Evolutionary conservation across 2,113 vertebrate species (phyloP).

Genomic region (Lynx canadensis): DNA sequence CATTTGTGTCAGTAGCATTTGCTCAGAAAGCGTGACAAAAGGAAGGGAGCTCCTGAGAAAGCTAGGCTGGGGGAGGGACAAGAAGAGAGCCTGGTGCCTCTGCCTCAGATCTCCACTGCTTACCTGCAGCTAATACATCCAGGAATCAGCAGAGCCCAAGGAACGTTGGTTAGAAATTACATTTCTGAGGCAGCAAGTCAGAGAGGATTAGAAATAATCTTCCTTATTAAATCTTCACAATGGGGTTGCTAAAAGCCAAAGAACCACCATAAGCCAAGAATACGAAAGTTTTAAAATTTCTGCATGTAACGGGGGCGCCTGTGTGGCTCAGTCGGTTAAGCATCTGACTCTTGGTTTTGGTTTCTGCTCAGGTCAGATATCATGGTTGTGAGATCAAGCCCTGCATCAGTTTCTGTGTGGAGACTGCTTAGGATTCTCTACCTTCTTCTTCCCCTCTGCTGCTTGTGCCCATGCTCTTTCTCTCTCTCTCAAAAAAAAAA

Average conservation of each 20-base stretch:
- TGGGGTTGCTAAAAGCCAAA: background rate
- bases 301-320: fast-evolving
- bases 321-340: no score
- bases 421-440: no score
- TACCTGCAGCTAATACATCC: no score
- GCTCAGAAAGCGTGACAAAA: background rate
- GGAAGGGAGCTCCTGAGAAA: background rate
- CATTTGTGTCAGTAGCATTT: background rate
- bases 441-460: no score
- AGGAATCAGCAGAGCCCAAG: background rate
- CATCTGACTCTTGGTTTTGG: no score
- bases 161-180: background rate
- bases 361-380: no score
- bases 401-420: no score
- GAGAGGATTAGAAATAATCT: background rate
- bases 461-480: no score
- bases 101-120: background rate
- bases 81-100: background rate
- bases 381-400: no score
- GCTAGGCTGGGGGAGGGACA: background rate
- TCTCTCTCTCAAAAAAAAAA: no score
- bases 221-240: background rate
- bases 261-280: background rate
- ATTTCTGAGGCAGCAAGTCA: background rate
- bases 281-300: background rate